Base-by-base conservation (phyloP, 2,113 vertebrate species). In the Nipponia nippon region DNA sequence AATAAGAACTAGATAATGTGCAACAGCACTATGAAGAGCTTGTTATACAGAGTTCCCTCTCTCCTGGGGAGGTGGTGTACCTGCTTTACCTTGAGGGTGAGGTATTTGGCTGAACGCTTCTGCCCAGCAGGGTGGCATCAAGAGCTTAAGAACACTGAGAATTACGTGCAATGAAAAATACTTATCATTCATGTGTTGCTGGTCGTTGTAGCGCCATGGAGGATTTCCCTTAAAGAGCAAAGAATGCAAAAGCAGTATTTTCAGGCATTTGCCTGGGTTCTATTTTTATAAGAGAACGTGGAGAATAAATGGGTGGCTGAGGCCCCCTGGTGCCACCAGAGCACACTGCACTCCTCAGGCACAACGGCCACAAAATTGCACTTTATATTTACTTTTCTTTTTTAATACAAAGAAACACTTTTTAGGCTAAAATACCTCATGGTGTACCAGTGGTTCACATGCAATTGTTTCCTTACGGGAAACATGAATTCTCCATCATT, bases 301-400 rank as follows among this genome's bases (percentile, higher is more conserved):
- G 22, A 30, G 38, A 58, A 80, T 94, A 52, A 79, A 30, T 90
- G 62, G 77, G 76, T 87, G 82, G 7, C 96, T 97, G 97, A 94
- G 89, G 98, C 55, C 98, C 96, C 66, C 98, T 98, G 81, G 97
- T 75, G 98, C 84, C 36, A 10, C 13, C 36, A 27, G 32, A 55
- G 63, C 70, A 16, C 42, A 84, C 82, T 53, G 32, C 89, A n/a
- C 8, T 2, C 50, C 34, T 77, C 16, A 2, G 25, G 38, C 50
- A 7, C 27, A 50, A 8, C 0, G 0, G 21, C 55, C 10, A 1
- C 26, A n/a, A 44, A 78, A 62, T 34, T 49, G 34, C 9, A 7
- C 29, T 49, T 56, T 3, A 2, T 22, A 19, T 59, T 69, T 61
- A 13, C 9, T 79, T 76, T 12, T 22, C 0, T 61, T 93, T 83